A percentile compares a stretch with the other conserved stretches of the same genome.
Conservation (phyloP, 2,113 vertebrate species). For the Pandion haliaetus region DNA sequence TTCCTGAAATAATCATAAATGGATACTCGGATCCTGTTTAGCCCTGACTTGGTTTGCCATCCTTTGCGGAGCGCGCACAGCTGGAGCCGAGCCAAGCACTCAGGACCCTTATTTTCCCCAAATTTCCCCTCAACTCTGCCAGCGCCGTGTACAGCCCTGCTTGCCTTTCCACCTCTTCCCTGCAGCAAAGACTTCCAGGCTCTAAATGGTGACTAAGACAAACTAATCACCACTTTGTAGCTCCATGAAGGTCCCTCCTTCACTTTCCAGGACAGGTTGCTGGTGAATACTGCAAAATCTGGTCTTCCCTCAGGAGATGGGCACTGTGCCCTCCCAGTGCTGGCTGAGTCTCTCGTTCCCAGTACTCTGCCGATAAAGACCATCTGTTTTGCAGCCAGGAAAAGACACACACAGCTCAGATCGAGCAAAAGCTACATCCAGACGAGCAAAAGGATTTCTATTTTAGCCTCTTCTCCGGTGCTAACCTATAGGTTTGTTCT, state of each 20-base stretch:
- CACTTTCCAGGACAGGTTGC: neutral
- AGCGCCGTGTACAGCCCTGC: neutral
- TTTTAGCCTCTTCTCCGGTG: neutral
- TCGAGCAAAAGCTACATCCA: neutral
- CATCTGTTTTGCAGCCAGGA: neutral
- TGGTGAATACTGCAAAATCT: neutral
- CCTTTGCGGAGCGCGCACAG: accelerated
- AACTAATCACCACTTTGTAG: accelerated
- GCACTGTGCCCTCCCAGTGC: neutral
- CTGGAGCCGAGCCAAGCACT: neutral
- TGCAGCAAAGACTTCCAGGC: neutral
- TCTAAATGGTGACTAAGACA: neutral
- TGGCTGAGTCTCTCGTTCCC: neutral
- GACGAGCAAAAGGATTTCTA: neutral
- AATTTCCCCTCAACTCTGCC: neutral
- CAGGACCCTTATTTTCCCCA: neutral
- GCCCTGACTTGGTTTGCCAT: neutral
- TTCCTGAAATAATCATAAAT: neutral
- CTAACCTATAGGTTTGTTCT: neutral
- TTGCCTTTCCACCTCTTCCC: neutral
- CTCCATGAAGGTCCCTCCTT: neutral
- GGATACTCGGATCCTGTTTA: accelerated
- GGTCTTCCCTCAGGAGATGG: neutral
- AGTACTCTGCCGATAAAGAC: neutral
- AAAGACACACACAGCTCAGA: neutral